Conservation (phyloP, 2,888 invertebrate genomes). For the Neoitamus cyanurus region DNA sequence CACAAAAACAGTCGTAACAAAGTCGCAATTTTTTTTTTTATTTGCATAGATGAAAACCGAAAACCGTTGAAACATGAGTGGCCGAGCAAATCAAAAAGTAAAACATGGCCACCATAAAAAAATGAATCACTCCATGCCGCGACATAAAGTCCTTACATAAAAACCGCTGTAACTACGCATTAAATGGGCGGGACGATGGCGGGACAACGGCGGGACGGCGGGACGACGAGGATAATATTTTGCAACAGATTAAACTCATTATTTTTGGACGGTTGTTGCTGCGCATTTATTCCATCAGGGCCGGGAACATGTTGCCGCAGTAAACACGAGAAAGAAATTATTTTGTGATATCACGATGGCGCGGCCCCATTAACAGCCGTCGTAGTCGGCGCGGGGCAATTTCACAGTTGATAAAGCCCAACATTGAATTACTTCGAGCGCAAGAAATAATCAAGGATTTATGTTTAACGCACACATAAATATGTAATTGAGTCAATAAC, state of each 20-base stretch:
- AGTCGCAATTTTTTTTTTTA: background rate
- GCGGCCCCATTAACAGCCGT: constrained; percentile 7
- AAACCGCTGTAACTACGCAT: background rate
- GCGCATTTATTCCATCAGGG: background rate
- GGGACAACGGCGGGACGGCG: too few species aligned
- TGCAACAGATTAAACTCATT: constrained; percentile 21
- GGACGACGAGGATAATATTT: background rate
- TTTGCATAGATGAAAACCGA: background rate
- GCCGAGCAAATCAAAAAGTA: background rate
- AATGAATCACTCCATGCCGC: background rate
- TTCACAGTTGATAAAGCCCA: constrained; percentile 36
- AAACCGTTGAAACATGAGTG: background rate
- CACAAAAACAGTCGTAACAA: background rate
- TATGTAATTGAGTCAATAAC: constrained; percentile 39
- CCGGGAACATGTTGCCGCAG: background rate
- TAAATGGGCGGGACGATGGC: background rate
- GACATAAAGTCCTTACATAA: background rate
- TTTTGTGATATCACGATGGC: background rate
- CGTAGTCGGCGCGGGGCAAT: background rate
- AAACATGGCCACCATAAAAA: background rate
- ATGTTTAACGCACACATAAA: constrained; percentile 36
- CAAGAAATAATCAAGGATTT: constrained; percentile 38
- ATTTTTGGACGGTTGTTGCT: background rate
- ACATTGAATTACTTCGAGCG: constrained; percentile 23
- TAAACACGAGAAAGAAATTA: background rate